Percentiles rank a stretch among this genome's conserved stretches.
Conservation (phyloP, 2,888 invertebrate species). For the Hanleya hanleyi region DNA sequence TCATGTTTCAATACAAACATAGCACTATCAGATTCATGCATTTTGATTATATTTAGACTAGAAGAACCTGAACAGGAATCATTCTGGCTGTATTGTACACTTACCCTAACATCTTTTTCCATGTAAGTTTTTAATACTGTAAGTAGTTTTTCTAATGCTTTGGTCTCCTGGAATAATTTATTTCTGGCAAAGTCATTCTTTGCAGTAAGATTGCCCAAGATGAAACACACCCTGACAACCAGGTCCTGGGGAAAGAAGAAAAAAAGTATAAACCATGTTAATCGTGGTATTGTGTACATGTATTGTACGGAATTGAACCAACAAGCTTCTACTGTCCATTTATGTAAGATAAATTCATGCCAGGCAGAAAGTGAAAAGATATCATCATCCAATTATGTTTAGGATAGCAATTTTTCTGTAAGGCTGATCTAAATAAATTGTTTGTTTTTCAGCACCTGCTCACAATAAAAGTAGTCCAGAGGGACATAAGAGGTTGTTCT, state of each 20-base stretch:
- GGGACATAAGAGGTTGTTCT: no score
- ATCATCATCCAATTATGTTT: no score
- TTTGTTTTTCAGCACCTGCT: no score
- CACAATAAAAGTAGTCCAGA: no score
- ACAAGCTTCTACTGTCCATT: conserved; percentile 4
- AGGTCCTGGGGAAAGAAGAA: conserved; percentile 75
- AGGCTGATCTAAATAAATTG: no score
- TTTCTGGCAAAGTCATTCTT: conserved; percentile 82
- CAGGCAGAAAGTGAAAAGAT: no score
- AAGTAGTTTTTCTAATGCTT: conserved; percentile 65
- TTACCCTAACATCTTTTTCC: conserved; percentile 61
- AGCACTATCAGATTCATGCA: no score
- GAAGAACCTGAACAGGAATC: not conserved
- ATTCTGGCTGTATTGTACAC: not conserved
- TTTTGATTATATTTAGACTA: no score
- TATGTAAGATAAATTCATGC: not conserved
- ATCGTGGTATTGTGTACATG: no score
- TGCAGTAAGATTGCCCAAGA: conserved; percentile 89
- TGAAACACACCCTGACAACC: conserved; percentile 85
- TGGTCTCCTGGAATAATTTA: conserved; percentile 63
- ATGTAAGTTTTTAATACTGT: conserved; percentile 66
- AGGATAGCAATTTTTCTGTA: no score
- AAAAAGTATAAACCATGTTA: not conserved
- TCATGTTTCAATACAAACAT: no score
- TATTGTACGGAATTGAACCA: no score